Evolutionary conservation across 37 sponge, comb jelly and placozoan species (phyloP).

Genomic region (Ianthella basta): DNA sequence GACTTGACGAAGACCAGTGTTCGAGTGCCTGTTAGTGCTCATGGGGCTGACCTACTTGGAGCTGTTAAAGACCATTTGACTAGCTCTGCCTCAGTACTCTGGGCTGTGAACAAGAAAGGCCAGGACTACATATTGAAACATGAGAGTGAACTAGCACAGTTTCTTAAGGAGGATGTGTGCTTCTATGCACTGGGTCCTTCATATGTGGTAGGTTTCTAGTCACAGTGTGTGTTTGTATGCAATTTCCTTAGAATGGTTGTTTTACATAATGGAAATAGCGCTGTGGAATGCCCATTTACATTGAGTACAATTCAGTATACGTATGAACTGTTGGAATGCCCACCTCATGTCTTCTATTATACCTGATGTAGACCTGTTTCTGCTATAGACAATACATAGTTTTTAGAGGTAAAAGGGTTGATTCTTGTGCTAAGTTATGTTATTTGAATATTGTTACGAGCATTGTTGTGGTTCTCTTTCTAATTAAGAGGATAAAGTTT

Average conservation of each 20-base stretch:
- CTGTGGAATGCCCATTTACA: not conserved
- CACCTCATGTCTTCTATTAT: no score
- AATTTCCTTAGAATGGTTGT: not conserved
- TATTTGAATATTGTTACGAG: no score
- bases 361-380: no score
- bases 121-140: constrained; percentile 35
- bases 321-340: no score
- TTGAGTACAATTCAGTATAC: no score
- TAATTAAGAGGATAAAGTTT: no score
- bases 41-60: not conserved
- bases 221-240: not conserved
- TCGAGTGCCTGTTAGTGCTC: not conserved
- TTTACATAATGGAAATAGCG: not conserved
- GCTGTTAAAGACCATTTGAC: constrained; percentile 55
- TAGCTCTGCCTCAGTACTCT: constrained; percentile 54
- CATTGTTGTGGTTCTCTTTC: no score
- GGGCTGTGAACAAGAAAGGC: constrained; percentile 62
- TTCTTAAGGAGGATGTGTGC: not conserved
- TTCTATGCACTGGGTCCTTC: constrained; percentile 64
- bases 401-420: no score
- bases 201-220: constrained; percentile 49
- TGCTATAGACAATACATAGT: no score
- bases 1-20: not conserved
- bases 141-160: not conserved
- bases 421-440: no score